phyloP scores from a whole-genome alignment of 2,113 vertebrate genomes.

The Phaetusa simplex region DNA sequence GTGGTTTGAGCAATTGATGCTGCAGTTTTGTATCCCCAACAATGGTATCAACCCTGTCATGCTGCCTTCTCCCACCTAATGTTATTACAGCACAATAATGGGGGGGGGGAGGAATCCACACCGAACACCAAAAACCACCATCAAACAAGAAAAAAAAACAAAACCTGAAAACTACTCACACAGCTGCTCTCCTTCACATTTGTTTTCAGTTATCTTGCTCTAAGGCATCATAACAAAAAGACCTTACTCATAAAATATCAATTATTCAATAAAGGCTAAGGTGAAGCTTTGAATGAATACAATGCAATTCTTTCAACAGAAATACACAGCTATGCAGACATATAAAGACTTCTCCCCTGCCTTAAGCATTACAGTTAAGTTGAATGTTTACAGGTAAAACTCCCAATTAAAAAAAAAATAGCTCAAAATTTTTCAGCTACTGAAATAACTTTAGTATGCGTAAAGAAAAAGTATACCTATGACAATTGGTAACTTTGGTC shows the following conservation, averaged over 20 bases:
- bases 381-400: background rate
- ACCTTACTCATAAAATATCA: background rate
- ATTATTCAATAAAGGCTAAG: background rate
- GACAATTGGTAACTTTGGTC: background rate
- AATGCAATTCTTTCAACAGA: background rate
- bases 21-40: background rate
- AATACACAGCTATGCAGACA: background rate
- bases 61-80: background rate
- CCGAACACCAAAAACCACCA: background rate
- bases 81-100: background rate
- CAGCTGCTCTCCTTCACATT: background rate
- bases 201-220: background rate
- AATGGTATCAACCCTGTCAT: background rate
- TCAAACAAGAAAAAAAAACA: background rate
- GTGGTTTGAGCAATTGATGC: background rate
- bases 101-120: accelerated
- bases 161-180: background rate
- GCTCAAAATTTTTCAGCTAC: background rate
- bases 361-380: background rate
- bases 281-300: background rate
- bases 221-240: background rate
- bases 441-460: background rate
- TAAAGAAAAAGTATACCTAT: background rate
- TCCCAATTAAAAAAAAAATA: background rate
- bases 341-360: background rate